Percentiles rank a stretch among this genome's conserved stretches.
Evolutionary conservation across 2,797 vertebrate genomes (phyloP).

Genomic region (Neosilurus hyrtlii): DNA sequence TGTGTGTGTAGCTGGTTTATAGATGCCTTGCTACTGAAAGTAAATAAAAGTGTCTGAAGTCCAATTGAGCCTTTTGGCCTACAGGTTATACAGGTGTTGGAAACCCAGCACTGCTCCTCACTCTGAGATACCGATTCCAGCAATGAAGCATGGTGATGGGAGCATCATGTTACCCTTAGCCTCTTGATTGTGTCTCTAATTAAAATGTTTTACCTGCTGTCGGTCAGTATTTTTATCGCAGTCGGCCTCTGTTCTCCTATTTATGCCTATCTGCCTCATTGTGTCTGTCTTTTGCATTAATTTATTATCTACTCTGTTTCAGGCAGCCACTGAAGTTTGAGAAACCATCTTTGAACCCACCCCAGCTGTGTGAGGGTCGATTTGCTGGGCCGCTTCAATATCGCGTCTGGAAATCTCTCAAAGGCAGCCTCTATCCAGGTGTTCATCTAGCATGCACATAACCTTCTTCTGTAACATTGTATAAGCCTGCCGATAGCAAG

Average conservation of each 20-base stretch:
- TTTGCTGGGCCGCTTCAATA: slow-evolving; percentile 81
- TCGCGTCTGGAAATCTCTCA: slow-evolving; percentile 81
- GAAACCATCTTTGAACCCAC: slow-evolving; percentile 69
- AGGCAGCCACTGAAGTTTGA: slow-evolving; percentile 78
- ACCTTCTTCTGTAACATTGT: not conserved
- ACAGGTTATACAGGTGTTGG: not conserved
- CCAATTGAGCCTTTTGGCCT: slow-evolving; percentile 12
- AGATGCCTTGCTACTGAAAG: too few relatives aligned
- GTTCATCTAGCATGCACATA: not conserved
- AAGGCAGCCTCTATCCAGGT: slow-evolving; percentile 80
- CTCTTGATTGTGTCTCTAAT: not conserved
- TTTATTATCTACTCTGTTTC: slow-evolving; percentile 41
- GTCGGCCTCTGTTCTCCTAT: not conserved
- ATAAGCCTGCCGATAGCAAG: not conserved
- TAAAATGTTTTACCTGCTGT: not conserved
- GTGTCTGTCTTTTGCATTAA: slow-evolving; percentile 11
- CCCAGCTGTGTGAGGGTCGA: slow-evolving; percentile 76
- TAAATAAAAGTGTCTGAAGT: not conserved
- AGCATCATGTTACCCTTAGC: not conserved
- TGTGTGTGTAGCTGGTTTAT: too few relatives aligned
- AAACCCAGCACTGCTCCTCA: not conserved
- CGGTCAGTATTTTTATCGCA: not conserved
- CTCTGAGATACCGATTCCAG: not conserved
- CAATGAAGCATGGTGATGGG: not conserved
- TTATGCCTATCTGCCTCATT: not conserved